Base-by-base conservation (phyloP, 2,113 vertebrate genomes). In the Phyllostomus discolor region DNA sequence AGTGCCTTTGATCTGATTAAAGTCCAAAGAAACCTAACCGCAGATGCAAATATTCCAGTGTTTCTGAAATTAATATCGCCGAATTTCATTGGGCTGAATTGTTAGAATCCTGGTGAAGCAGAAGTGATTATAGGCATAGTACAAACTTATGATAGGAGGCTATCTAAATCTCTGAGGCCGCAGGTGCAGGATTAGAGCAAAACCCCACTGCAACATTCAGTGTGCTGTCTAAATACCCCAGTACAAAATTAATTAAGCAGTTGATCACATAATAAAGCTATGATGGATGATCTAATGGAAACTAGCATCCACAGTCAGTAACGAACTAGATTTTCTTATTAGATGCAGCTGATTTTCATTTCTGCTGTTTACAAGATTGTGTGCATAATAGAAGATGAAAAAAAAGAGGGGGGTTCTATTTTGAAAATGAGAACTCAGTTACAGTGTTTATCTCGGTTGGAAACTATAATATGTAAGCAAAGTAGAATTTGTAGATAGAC, bases 161-260 rank as follows among this genome's bases (percentile, higher is more conserved):
- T 98, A 97, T 97, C 98, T 97, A 95, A 98, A 98, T 98, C 98
- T 98, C 98, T 97, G 98, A 98, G 98, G 98, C 98, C 97, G 90
- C 98, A 99, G 98, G 98, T 99, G 98, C 98, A 98, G 98, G 98
- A 98, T 98, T 98, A 98, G 72, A 98, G 98, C 96, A 98, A 98
- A 98, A 98, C 96, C 98, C 98, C 97, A 97, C 95, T 98, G 98
- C 98, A 98, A 98, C 95, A 94, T 93, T 97, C 97, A 98, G 88
- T 97, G 95, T 98, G 98, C 98, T 98, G 96, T 97, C 97, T 98
- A 98, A 98, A 98, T 98, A 97, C 97, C 97, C 9, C 84, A 98
- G 98, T 97, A 97, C 97, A 97, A 99, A 99, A 99, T 98, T 99
- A 98, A 99, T 99, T 99, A 99, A 97, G 98, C 98, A 97, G 98